These are phyloP conservation scores for Agrochola lota DNA, from an alignment of 2,888 invertebrate species.

Conservation along the genomic window DNA sequence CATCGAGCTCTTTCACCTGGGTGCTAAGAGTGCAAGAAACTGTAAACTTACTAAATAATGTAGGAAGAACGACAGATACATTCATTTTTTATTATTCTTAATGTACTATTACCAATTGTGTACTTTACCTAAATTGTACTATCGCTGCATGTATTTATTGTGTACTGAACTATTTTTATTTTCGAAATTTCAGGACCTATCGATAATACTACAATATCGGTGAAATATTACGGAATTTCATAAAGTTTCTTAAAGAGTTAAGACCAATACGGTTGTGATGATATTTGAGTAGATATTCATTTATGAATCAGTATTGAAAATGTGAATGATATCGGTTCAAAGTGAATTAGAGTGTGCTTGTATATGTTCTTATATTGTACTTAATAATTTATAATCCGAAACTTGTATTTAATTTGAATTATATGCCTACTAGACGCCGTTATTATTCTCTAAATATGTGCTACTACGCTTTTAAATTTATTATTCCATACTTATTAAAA, in stretches of 20 bases:
- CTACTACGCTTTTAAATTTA: background rate
- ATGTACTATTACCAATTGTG: slow-evolving; percentile 1
- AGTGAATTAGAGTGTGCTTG: background rate
- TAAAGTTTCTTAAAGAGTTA: background rate
- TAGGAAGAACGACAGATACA: slow-evolving; percentile 29
- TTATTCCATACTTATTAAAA: background rate
- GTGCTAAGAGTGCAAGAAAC: slow-evolving; percentile 5
- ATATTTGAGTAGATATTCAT: background rate
- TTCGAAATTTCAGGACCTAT: background rate
- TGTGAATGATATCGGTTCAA: background rate
- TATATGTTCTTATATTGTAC: background rate
- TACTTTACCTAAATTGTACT: slow-evolving; percentile 16
- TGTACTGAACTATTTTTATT: background rate
- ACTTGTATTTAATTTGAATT: background rate
- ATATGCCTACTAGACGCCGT: background rate
- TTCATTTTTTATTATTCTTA: background rate
- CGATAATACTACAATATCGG: background rate
- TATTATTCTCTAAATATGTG: background rate
- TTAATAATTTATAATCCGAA: background rate
- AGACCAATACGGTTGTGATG: background rate
- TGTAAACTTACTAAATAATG: slow-evolving; percentile 11
- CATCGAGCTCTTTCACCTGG: background rate
- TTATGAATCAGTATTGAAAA: background rate
- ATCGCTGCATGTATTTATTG: slow-evolving; percentile 6
- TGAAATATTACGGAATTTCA: slow-evolving; percentile 12